A percentile compares a stretch with the other conserved stretches of the same genome.
phyloP scores from a whole-genome alignment of 1,140 invertebrate species.

The Halictus rubicundus region DNA sequence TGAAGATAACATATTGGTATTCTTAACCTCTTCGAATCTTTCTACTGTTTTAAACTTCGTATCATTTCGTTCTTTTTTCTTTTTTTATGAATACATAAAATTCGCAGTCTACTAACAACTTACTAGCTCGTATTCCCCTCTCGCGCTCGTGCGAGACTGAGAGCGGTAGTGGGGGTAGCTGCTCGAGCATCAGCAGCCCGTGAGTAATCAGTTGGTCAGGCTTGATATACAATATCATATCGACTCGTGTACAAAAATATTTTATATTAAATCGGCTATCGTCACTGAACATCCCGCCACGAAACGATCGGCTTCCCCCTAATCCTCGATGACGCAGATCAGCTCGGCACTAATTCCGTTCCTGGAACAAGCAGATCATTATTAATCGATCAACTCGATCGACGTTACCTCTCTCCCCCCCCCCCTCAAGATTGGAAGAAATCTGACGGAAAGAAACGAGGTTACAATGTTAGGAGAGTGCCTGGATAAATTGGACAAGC shows the following conservation, averaged over 20 bases:
- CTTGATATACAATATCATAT: constrained; percentile 30
- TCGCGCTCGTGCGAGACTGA: no score
- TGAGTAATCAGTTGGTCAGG: no score
- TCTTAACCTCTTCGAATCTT: no score
- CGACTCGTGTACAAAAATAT: constrained; percentile 62
- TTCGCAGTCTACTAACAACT: no score
- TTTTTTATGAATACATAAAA: no score
- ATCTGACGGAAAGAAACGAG: neutral
- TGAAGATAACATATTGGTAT: no score
- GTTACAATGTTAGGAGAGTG: neutral
- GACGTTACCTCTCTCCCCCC: neutral
- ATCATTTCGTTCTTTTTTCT: no score
- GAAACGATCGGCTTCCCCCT: constrained; percentile 57
- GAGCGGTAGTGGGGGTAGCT: no score
- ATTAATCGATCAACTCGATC: neutral
- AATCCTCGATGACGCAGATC: constrained; percentile 60
- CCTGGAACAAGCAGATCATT: constrained; percentile 71
- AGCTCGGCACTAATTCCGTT: constrained; percentile 77
- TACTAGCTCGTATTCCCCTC: no score
- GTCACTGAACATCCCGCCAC: constrained; percentile 34
- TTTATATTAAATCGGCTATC: constrained; percentile 56
- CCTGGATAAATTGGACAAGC: neutral
- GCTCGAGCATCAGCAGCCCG: no score
- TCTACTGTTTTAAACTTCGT: no score
- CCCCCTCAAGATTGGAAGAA: no score